Evolutionary conservation across 2,888 invertebrate species (phyloP).

Genomic region (Troides oblongomaculatus): DNA sequence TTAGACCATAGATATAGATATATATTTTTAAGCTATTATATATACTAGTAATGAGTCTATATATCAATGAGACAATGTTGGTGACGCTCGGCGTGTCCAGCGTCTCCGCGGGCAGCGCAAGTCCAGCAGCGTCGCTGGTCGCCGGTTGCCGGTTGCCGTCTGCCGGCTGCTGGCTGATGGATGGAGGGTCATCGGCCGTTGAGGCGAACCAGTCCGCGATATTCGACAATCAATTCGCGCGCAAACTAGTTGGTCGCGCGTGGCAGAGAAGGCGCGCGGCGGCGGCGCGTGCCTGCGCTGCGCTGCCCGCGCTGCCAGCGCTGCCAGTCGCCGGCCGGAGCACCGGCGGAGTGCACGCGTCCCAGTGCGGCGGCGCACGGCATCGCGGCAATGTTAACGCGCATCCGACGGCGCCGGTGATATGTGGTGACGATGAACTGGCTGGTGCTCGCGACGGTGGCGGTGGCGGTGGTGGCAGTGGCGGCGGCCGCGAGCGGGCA

Average conservation of each 20-base stretch:
- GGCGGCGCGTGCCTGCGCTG: slow-evolving; percentile 36
- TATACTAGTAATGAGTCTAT: no score
- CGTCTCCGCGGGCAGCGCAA: no score
- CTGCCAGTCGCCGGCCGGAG: slow-evolving; percentile 50
- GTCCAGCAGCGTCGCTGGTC: no score
- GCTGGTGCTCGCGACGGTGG: slow-evolving; percentile 46
- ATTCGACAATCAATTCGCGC: slow-evolving; percentile 28
- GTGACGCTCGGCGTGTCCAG: no score
- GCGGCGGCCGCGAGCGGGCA: slow-evolving; percentile 42
- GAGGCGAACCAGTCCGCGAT: slow-evolving; percentile 16
- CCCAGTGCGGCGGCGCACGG: slow-evolving; percentile 24
- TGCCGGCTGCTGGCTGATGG: background rate
- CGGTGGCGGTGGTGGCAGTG: slow-evolving; percentile 42
- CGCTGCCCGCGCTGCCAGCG: slow-evolving; percentile 32
- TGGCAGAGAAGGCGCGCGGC: slow-evolving; percentile 34
- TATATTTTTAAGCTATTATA: no score
- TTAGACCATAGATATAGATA: no score
- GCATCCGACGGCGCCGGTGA: no score
- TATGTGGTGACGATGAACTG: slow-evolving; percentile 37
- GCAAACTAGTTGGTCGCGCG: slow-evolving; percentile 42
- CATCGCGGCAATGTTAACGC: background rate
- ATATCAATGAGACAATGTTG: no score
- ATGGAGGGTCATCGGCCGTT: slow-evolving; percentile 23
- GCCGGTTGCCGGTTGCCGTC: background rate
- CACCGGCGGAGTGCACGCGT: slow-evolving; percentile 41